Evolutionary conservation across 2,113 vertebrate species (phyloP).

Genomic region (Malurus cyaneus): DNA sequence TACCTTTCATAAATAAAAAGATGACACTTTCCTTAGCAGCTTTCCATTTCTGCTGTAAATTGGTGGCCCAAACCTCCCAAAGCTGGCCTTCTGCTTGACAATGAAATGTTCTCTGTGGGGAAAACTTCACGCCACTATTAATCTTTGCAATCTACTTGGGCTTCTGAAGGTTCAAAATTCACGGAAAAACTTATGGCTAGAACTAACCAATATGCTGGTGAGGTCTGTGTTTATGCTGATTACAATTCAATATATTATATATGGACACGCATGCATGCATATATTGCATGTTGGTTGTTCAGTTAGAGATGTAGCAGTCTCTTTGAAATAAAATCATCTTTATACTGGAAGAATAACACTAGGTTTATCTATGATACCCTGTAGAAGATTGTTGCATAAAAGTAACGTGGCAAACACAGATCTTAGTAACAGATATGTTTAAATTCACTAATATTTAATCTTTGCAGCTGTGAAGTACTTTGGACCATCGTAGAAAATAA

Average conservation of each 20-base stretch:
- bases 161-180: not conserved
- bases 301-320: not conserved
- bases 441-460: not conserved
- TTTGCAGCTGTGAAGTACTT: not conserved
- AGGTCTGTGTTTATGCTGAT: not conserved
- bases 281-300: not conserved
- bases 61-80: not conserved
- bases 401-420: not conserved
- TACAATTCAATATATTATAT: not conserved
- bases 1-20: not conserved
- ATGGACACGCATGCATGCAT: not conserved
- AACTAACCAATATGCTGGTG: not conserved
- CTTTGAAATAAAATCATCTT: not conserved
- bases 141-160: not conserved
- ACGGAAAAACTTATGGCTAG: not conserved
- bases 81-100: not conserved
- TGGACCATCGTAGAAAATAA: not conserved
- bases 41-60: not conserved
- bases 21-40: not conserved
- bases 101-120: not conserved
- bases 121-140: not conserved
- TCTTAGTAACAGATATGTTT: not conserved
- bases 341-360: not conserved
- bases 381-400: not conserved
- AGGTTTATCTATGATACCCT: not conserved